These are phyloP conservation scores for Caenorhabditis latens DNA, from an alignment of 1,140 invertebrate genomes.

Conservation along the genomic window DNA sequence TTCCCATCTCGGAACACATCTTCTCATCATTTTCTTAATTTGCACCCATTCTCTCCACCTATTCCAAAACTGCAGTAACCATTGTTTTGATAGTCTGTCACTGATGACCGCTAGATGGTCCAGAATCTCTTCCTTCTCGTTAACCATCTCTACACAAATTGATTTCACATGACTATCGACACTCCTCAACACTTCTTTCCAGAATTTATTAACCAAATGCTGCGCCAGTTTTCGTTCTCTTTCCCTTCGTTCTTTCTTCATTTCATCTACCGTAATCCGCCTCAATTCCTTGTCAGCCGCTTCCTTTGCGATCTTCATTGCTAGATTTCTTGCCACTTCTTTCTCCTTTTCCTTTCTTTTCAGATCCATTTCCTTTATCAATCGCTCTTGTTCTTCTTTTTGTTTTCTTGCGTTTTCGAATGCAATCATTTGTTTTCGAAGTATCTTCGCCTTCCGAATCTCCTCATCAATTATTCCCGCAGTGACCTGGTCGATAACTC, in stretches of 20 bases:
- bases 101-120: not conserved
- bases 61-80: conserved; percentile 44
- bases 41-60: conserved; percentile 28
- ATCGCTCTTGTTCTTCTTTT: conserved; percentile 15
- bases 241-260: not conserved
- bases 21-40: conserved; percentile 31
- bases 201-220: not conserved
- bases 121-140: not conserved
- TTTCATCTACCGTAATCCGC: not conserved
- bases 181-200: not conserved
- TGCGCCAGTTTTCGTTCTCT: not conserved
- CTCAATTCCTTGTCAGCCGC: conserved; percentile 8
- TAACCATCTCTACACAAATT: conserved; percentile 22
- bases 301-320: conserved; percentile 7
- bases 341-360: conserved; percentile 12
- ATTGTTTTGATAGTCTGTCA: not conserved
- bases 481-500: not conserved
- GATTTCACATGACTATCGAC: not conserved
- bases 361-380: not conserved
- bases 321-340: not conserved
- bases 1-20: conserved; percentile 33
- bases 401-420: not conserved
- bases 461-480: not conserved
- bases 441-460: not conserved
- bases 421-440: conserved; percentile 27